Conservation (phyloP, 1,140 invertebrate species). For the Araneus ventricosus region DNA sequence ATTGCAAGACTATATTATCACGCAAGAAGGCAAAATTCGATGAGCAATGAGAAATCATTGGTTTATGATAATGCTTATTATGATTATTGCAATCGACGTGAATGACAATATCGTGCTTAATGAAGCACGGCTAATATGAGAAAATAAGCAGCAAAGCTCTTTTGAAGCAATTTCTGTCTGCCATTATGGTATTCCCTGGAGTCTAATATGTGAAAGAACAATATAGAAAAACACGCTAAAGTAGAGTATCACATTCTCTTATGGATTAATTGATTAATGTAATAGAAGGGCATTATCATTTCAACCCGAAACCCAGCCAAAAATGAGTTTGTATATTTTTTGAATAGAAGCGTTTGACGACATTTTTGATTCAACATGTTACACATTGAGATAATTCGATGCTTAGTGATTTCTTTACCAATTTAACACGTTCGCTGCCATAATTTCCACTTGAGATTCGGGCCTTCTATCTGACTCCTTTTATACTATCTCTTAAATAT, state of each 20-base stretch:
- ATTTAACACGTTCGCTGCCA: too few relatives aligned
- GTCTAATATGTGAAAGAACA: background rate
- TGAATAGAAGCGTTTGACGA: too few relatives aligned
- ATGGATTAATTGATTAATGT: background rate
- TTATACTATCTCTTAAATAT: too few relatives aligned
- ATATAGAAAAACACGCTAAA: background rate
- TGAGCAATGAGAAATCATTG: slow-evolving; percentile 14
- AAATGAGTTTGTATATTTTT: too few relatives aligned
- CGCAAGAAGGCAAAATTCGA: background rate
- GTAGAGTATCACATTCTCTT: background rate
- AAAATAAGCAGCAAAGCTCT: background rate
- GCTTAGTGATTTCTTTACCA: too few relatives aligned
- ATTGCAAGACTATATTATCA: background rate
- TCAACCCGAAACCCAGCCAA: background rate
- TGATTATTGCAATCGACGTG: background rate
- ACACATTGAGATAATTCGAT: too few relatives aligned
- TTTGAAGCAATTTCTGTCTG: background rate
- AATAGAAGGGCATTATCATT: too few relatives aligned
- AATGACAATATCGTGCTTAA: background rate
- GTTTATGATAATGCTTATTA: background rate
- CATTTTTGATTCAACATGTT: too few relatives aligned
- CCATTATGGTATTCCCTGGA: background rate
- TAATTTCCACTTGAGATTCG: too few relatives aligned
- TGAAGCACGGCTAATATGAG: background rate
- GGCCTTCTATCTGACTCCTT: too few relatives aligned